Percentiles rank a stretch among this genome's conserved stretches.
Conservation (phyloP, 2,113 vertebrate species). For the Seriola aureovittata region DNA sequence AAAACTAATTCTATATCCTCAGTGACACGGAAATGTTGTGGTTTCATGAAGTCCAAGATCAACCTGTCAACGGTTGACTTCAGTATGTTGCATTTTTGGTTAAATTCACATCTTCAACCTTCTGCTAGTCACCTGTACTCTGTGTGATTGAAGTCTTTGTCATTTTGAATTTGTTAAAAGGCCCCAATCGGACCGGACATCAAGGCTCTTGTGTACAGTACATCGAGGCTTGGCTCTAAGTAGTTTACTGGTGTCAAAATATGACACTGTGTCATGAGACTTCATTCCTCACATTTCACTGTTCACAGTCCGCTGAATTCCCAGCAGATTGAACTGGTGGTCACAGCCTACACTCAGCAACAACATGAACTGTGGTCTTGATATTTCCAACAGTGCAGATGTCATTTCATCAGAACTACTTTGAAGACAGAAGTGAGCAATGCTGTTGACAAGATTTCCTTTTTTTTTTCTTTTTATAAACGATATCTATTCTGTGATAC, state of each 20-base stretch:
- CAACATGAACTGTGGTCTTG: neutral
- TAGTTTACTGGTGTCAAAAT: too few relatives aligned
- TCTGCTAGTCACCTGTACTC: too few relatives aligned
- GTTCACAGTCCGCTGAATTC: neutral
- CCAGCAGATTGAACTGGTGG: neutral
- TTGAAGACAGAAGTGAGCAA: neutral
- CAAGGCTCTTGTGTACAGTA: neutral
- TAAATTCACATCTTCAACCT: too few relatives aligned
- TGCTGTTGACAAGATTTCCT: neutral
- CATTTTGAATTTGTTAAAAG: neutral
- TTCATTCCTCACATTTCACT: neutral
- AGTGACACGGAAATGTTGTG: too few relatives aligned
- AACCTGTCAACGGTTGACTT: too few relatives aligned
- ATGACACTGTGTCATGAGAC: neutral
- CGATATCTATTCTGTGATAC: neutral
- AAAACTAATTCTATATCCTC: too few relatives aligned
- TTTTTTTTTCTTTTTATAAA: neutral
- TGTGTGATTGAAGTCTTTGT: too few relatives aligned
- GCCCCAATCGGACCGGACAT: neutral
- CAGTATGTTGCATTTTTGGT: too few relatives aligned
- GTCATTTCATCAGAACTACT: neutral
- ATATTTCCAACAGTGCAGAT: neutral
- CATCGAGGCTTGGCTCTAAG: neutral
- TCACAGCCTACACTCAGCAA: neutral
- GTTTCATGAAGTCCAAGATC: too few relatives aligned